These are phyloP conservation scores for Isaurus tuberculatus DNA, from an alignment of 92 coral and sea anemone species.

Conservation along the genomic window DNA sequence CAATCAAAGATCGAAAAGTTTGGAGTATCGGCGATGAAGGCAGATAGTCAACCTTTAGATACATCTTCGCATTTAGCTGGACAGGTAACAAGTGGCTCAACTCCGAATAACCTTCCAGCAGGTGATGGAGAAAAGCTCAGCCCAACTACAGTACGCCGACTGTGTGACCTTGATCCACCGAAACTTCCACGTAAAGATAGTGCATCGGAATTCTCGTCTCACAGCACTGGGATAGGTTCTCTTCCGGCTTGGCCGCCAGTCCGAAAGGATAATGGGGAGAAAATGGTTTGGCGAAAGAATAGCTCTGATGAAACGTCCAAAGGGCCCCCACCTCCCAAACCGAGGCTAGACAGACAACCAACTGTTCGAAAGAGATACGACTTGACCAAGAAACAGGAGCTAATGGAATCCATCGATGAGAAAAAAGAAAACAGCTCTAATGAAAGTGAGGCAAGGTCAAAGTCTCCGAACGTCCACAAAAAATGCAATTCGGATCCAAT, in stretches of 20 bases:
- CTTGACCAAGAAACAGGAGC: slow-evolving; percentile 47
- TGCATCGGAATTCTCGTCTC: slow-evolving; percentile 23
- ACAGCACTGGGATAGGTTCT: slow-evolving; percentile 39
- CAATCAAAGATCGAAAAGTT: slow-evolving; percentile 62
- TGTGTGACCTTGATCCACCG: slow-evolving; percentile 79
- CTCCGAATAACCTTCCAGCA: slow-evolving; percentile 64
- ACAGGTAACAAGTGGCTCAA: slow-evolving; percentile 68
- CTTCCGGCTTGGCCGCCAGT: slow-evolving; percentile 69
- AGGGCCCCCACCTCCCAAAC: slow-evolving; percentile 79
- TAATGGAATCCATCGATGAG: slow-evolving; percentile 22
- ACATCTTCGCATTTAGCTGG: slow-evolving; percentile 65
- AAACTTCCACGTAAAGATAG: slow-evolving; percentile 64
- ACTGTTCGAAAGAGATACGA: slow-evolving; percentile 84
- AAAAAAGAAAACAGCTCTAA: slow-evolving; percentile 54
- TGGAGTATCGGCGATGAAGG: slow-evolving; percentile 59
- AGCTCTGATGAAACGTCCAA: slow-evolving; percentile 26
- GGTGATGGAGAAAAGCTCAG: slow-evolving; percentile 67
- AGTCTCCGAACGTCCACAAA: slow-evolving; percentile 48
- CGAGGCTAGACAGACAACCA: slow-evolving; percentile 82
- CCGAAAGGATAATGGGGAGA: slow-evolving; percentile 72
- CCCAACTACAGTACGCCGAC: slow-evolving; percentile 90
- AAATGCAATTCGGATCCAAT: slow-evolving; percentile 91
- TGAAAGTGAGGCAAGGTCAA: slow-evolving; percentile 43
- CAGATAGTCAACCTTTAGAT: slow-evolving; percentile 50
- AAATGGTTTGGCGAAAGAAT: slow-evolving; percentile 26